Percentiles rank a stretch among this genome's conserved stretches.
phyloP scores from a whole-genome alignment of 2,888 invertebrate species.

The Augochlorella aurata region DNA sequence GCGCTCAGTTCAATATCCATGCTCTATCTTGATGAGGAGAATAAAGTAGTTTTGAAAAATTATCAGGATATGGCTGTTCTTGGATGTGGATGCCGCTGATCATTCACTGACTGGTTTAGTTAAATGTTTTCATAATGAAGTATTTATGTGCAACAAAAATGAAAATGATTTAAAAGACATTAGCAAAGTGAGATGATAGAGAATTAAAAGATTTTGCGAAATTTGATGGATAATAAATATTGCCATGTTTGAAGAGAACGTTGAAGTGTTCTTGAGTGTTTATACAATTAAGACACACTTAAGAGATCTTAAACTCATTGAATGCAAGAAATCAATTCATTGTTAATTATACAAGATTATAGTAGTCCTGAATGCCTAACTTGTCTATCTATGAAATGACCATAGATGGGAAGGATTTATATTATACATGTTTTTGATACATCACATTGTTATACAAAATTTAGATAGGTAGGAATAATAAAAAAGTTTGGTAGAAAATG shows the following conservation, averaged over 20 bases:
- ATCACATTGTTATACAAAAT: constrained; percentile 4
- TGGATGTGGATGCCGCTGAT: constrained; percentile 98
- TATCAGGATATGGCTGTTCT: constrained; percentile 99
- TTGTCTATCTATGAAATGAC: constrained; percentile 20
- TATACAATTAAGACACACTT: constrained; percentile 9
- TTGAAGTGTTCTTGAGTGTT: constrained; percentile 17
- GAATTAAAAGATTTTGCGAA: neutral
- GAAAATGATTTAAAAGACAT: constrained; percentile 26
- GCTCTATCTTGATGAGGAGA: constrained; percentile 96
- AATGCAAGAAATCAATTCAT: neutral
- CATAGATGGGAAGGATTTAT: constrained; percentile 11
- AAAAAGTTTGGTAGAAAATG: constrained; percentile 15
- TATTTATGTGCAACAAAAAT: constrained; percentile 27
- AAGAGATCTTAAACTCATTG: constrained; percentile 16
- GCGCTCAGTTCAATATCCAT: constrained; percentile 96
- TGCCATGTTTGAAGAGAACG: constrained; percentile 20
- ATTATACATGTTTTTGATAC: constrained; percentile 15
- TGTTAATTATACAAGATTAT: constrained; percentile 4
- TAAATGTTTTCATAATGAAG: constrained; percentile 28
- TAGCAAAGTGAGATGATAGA: constrained; percentile 13
- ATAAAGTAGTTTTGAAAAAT: constrained; percentile 98
- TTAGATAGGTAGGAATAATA: constrained; percentile 7
- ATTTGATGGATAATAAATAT: constrained; percentile 8
- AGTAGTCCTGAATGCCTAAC: neutral
- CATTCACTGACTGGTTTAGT: constrained; percentile 17